These are phyloP conservation scores for Alethe castanea DNA, from an alignment of 2,113 vertebrate genomes.

Conservation along the genomic window DNA sequence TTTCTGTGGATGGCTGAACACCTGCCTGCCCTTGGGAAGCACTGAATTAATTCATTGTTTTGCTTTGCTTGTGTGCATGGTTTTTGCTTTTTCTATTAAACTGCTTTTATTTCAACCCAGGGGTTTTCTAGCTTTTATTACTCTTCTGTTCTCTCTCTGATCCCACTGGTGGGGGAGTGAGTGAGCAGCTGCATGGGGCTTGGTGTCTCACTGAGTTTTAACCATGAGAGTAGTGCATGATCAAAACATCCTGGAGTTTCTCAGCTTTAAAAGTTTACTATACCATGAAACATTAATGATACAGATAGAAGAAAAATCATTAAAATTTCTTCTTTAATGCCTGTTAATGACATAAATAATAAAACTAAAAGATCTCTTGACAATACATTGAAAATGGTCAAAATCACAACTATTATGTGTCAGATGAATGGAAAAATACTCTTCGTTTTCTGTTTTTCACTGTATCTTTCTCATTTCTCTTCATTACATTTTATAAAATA, in stretches of 20 bases:
- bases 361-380: background rate
- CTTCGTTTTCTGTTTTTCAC: background rate
- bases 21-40: background rate
- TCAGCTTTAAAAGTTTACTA: background rate
- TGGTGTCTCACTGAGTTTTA: background rate
- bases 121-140: background rate
- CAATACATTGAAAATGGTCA: background rate
- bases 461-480: background rate
- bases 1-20: background rate
- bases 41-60: background rate
- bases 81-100: background rate
- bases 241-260: background rate
- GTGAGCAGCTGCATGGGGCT: background rate
- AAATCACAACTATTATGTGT: background rate
- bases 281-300: background rate
- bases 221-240: background rate
- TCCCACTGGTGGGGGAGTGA: background rate
- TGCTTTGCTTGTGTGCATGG: background rate
- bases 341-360: background rate
- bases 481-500: background rate
- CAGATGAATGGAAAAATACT: background rate
- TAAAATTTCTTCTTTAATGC: background rate
- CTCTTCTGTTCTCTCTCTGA: background rate
- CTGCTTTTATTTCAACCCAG: background rate
- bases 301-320: background rate